These are phyloP conservation scores for Pseudochromis fuscus DNA, from an alignment of 2,797 vertebrate species.

Conservation along the genomic window DNA sequence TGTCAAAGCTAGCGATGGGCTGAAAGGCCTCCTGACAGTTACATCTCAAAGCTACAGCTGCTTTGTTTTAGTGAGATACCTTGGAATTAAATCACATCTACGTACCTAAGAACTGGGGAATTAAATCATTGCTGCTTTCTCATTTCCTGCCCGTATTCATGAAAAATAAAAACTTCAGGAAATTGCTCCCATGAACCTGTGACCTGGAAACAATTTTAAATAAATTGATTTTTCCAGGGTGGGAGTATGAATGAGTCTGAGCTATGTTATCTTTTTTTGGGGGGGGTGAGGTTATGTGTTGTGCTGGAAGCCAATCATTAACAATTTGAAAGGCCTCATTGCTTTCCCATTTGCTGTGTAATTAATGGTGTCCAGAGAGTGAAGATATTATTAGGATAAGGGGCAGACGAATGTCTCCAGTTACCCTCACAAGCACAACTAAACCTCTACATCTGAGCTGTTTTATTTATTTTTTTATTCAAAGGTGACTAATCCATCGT, in stretches of 20 bases:
- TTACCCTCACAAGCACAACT: constrained; percentile 7
- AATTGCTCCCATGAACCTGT: constrained; percentile 48
- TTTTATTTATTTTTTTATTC: not conserved
- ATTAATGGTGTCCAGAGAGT: constrained; percentile 49
- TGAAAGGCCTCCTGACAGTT: constrained; percentile 14
- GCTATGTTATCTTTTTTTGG: constrained; percentile 17
- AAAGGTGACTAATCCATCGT: not conserved
- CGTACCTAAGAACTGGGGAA: constrained; percentile 16
- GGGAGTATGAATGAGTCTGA: not conserved
- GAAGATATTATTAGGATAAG: constrained; percentile 37
- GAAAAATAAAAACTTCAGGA: constrained; percentile 13
- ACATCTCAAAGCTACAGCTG: constrained; percentile 10
- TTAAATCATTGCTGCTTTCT: constrained; percentile 11
- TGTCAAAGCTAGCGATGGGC: constrained; percentile 7
- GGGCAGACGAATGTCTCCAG: constrained; percentile 27
- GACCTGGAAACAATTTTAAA: constrained; percentile 33
- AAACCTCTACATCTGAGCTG: not conserved
- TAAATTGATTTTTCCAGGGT: constrained; percentile 46
- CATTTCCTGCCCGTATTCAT: constrained; percentile 38
- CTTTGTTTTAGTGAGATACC: constrained; percentile 33
- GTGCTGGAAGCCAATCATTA: constrained; percentile 41
- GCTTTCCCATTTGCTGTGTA: constrained; percentile 42
- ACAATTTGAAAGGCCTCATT: constrained; percentile 62
- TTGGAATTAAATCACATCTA: constrained; percentile 22
- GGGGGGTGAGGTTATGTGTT: constrained; percentile 22